Percentiles rank a stretch among this genome's conserved stretches.
phyloP scores from a whole-genome alignment of 2,113 vertebrate species.

The Thalassoma bifasciatum region DNA sequence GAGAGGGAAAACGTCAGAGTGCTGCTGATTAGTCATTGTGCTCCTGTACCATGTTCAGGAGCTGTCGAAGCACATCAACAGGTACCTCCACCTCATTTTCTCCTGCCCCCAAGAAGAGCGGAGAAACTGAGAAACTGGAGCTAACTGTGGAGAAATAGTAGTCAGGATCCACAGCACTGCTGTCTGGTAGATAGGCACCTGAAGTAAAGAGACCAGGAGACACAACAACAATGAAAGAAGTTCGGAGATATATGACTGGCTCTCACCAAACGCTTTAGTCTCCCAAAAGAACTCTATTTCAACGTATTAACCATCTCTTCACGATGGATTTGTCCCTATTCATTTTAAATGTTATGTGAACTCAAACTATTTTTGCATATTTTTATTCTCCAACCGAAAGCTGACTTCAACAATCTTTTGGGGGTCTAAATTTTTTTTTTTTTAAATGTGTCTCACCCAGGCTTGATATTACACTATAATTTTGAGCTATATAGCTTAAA shows the following conservation, averaged over 20 bases:
- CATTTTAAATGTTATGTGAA: no score
- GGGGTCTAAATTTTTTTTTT: no score
- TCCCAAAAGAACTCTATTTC: no score
- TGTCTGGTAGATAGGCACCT: slow-evolving; percentile 91
- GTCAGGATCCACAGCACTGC: slow-evolving; percentile 87
- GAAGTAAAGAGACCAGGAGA: neutral
- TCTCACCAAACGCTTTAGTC: no score
- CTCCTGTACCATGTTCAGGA: slow-evolving; percentile 88
- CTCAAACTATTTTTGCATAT: no score
- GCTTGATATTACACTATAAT: neutral
- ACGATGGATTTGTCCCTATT: no score
- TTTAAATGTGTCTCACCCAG: no score
- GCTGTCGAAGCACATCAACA: slow-evolving; percentile 87
- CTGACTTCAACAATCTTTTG: no score
- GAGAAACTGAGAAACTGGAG: slow-evolving; percentile 95
- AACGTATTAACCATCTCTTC: no score
- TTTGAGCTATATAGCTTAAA: neutral
- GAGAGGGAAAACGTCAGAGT: neutral
- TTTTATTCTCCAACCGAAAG: no score
- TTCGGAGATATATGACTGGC: neutral
- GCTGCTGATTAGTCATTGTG: neutral
- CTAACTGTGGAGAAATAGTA: slow-evolving; percentile 94
- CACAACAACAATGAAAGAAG: neutral
- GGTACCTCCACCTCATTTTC: slow-evolving; percentile 90
- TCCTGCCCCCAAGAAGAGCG: slow-evolving; percentile 88